phyloP scores from a whole-genome alignment of 2,113 vertebrate genomes.

The Salvelinus sp. region DNA sequence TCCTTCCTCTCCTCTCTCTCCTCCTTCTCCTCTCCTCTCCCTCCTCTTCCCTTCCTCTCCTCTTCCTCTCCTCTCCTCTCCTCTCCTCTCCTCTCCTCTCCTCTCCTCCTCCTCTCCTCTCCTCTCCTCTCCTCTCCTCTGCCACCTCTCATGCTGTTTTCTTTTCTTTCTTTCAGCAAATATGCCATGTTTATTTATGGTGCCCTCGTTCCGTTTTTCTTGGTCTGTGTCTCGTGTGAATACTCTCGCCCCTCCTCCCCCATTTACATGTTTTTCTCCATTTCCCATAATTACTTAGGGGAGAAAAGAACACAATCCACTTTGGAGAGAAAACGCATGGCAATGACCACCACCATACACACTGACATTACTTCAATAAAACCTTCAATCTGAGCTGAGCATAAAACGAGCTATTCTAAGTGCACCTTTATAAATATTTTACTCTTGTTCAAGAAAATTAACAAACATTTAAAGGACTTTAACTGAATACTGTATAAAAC shows the following conservation, averaged over 20 bases:
- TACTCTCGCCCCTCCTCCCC: not conserved
- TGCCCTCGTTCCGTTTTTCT: constrained; percentile 13
- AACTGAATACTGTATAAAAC: not conserved
- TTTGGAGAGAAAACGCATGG: constrained; percentile 12
- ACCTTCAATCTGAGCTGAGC: constrained; percentile 2
- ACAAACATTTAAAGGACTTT: not conserved
- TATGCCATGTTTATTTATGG: constrained; percentile 36
- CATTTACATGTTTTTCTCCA: constrained; percentile 18
- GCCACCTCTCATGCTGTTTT: constrained; percentile 13
- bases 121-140: not conserved
- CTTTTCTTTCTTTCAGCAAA: constrained; percentile 24
- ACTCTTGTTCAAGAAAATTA: not conserved
- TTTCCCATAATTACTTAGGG: constrained; percentile 35
- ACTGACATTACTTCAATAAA: constrained; percentile 24
- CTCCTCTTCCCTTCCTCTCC: no score
- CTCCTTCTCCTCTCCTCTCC: no score
- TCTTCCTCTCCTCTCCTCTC: no score
- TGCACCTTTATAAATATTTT: not conserved
- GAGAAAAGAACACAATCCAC: constrained; percentile 22
- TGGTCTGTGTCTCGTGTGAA: constrained; percentile 20
- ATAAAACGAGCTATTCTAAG: not conserved
- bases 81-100: no score
- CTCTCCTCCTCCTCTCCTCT: not conserved
- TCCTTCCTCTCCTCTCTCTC: no score
- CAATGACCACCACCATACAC: constrained; percentile 15